Percentiles rank a stretch among this genome's conserved stretches.
These are phyloP conservation scores for Garra rufa DNA, from an alignment of 2,113 vertebrate species.

Conservation along the genomic window DNA sequence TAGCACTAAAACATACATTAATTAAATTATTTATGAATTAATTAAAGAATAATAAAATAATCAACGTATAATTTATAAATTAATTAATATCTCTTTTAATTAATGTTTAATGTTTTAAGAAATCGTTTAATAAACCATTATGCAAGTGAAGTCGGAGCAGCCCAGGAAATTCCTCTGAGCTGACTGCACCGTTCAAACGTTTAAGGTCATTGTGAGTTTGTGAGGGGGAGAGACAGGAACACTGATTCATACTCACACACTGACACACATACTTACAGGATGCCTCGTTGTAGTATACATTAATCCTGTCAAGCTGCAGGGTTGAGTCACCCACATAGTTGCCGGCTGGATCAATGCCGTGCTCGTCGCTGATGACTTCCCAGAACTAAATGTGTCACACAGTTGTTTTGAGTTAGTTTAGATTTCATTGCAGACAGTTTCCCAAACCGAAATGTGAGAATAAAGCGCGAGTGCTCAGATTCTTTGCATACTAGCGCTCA, in stretches of 20 bases:
- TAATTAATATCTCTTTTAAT: neutral
- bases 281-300: conserved; percentile 94
- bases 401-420: neutral
- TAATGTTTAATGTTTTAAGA: no score
- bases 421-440: neutral
- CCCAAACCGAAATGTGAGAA: neutral
- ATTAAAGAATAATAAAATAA: neutral
- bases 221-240: neutral
- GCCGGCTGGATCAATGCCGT: conserved; percentile 89
- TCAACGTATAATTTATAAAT: neutral
- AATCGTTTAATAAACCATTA: neutral
- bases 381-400: conserved; percentile 79
- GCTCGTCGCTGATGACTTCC: conserved; percentile 95
- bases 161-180: conserved; percentile 36
- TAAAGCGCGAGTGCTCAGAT: neutral
- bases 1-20: neutral
- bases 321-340: conserved; percentile 87
- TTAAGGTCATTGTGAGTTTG: conserved; percentile 15
- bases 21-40: neutral
- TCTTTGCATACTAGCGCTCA: neutral
- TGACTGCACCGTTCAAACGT: conserved; percentile 33
- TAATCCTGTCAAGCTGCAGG: conserved; percentile 91
- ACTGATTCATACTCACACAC: conserved; percentile 46
- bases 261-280: conserved; percentile 81
- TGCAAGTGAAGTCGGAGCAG: neutral